phyloP scores from a whole-genome alignment of 2,113 vertebrate species.

The Empidonax alnorum region DNA sequence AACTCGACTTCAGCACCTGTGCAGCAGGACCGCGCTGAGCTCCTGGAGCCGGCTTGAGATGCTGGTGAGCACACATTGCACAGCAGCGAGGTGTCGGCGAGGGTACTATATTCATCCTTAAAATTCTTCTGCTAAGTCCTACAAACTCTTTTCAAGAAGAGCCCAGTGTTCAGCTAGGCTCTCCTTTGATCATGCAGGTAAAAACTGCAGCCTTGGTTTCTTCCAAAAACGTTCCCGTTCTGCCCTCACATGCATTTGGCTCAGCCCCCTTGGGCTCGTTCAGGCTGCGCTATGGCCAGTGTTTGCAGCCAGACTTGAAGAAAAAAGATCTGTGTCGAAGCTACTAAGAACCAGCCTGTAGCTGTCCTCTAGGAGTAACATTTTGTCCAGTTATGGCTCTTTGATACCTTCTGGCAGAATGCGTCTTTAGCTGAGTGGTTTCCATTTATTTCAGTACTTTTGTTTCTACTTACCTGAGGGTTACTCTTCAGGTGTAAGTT shows the following conservation, averaged over 20 bases:
- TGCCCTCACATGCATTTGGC: background rate
- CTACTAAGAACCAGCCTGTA: background rate
- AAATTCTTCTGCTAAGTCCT: background rate
- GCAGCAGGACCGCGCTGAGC: background rate
- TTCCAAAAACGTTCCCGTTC: background rate
- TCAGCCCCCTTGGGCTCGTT: background rate
- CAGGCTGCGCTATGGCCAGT: too few relatives aligned
- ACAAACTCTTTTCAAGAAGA: background rate
- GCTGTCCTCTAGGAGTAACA: background rate
- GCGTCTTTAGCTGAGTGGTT: background rate
- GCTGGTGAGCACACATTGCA: too few relatives aligned
- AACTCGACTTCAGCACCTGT: background rate
- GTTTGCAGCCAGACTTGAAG: background rate
- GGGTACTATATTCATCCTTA: background rate
- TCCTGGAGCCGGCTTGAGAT: too few relatives aligned
- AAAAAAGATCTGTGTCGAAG: background rate
- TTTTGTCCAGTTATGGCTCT: background rate
- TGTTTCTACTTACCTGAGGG: background rate
- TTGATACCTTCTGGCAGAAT: background rate
- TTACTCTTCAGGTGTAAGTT: background rate
- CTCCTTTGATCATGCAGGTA: background rate
- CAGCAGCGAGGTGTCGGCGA: fast-evolving
- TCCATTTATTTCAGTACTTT: background rate
- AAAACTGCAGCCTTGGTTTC: background rate
- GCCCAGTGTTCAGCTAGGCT: background rate